Percentiles rank a stretch among this genome's conserved stretches.
These are phyloP conservation scores for Drosophila navojoa DNA, from an alignment of 1,140 invertebrate species.

Conservation along the genomic window DNA sequence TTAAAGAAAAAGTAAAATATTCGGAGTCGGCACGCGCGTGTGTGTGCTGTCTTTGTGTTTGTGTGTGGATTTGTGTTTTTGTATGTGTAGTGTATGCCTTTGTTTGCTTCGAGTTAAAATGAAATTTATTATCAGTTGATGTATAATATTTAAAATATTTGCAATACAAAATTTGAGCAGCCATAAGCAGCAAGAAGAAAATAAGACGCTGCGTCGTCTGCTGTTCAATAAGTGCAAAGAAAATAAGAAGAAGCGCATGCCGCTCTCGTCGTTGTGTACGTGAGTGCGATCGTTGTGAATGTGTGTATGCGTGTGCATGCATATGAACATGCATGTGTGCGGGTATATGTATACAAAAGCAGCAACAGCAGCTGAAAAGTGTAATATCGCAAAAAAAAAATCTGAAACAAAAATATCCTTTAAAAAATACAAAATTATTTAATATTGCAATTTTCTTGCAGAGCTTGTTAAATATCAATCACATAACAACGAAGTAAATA, in stretches of 20 bases:
- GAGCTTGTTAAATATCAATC: slow-evolving; percentile 45
- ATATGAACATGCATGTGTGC: slow-evolving; percentile 7
- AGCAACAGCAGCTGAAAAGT: slow-evolving; percentile 59
- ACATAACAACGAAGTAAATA: slow-evolving; percentile 35
- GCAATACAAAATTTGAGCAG: slow-evolving; percentile 6
- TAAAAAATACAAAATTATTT: slow-evolving; percentile 34
- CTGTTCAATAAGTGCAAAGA: slow-evolving; percentile 48
- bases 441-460: slow-evolving; percentile 47
- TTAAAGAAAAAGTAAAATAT: slow-evolving; percentile 65
- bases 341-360: slow-evolving; percentile 36
- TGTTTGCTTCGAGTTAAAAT: slow-evolving; percentile 29
- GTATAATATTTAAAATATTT: not conserved
- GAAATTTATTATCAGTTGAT: slow-evolving; percentile 43
- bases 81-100: not conserved
- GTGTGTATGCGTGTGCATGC: not conserved
- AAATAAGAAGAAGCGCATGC: slow-evolving; percentile 35
- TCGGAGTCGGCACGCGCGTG: slow-evolving; percentile 32
- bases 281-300: slow-evolving; percentile 13
- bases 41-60: slow-evolving; percentile 27
- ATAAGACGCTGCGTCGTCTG: slow-evolving; percentile 30
- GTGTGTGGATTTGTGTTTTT: slow-evolving; percentile 15
- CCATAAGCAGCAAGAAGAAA: slow-evolving; percentile 22
- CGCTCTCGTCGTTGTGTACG: slow-evolving; percentile 26
- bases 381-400: slow-evolving; percentile 24
- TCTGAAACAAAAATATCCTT: slow-evolving; percentile 21